A percentile compares a stretch with the other conserved stretches of the same genome.
Evolutionary conservation across 1,140 invertebrate species (phyloP).

Genomic region (Zaprionus gabonicus): DNA sequence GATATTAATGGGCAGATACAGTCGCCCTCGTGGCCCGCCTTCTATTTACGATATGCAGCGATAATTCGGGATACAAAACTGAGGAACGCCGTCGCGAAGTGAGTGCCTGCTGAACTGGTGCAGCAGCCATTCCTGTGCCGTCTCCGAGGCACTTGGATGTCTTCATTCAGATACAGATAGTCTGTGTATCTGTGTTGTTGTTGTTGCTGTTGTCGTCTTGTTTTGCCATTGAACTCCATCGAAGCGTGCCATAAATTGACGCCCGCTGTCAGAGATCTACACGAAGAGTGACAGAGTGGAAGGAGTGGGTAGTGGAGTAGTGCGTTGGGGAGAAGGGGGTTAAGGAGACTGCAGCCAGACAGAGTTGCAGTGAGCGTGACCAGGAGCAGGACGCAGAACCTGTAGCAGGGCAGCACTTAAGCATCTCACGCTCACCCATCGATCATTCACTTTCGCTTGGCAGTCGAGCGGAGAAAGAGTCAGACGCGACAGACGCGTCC

Average conservation of each 20-base stretch:
- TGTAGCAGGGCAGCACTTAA: conserved; percentile 49
- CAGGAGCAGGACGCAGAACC: conserved; percentile 2
- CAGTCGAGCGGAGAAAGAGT: background rate
- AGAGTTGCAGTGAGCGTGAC: conserved; percentile 32
- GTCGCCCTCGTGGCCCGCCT: conserved; percentile 31
- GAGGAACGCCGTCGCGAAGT: background rate
- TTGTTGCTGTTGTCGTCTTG: conserved; percentile 21
- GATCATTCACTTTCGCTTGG: conserved; percentile 60
- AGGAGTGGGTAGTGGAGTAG: background rate
- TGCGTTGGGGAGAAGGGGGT: no score
- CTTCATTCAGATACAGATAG: conserved; percentile 56
- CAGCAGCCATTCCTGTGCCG: conserved; percentile 9
- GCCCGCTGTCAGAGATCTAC: conserved; percentile 48
- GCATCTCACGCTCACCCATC: conserved; percentile 44
- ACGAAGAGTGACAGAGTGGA: conserved; percentile 21
- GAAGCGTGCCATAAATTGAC: conserved; percentile 82
- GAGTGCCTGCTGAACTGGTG: conserved; percentile 13
- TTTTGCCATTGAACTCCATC: conserved; percentile 78
- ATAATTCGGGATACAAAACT: conserved; percentile 69
- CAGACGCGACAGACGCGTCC: background rate
- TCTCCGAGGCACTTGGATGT: conserved; percentile 39
- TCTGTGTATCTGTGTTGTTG: conserved; percentile 5
- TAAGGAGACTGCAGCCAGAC: background rate
- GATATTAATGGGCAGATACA: conserved; percentile 16
- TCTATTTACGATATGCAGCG: conserved; percentile 72